Percentiles rank a stretch among this genome's conserved stretches.
These are phyloP conservation scores for Daphoenositta chrysoptera DNA, from an alignment of 2,113 vertebrate genomes.

Conservation along the genomic window DNA sequence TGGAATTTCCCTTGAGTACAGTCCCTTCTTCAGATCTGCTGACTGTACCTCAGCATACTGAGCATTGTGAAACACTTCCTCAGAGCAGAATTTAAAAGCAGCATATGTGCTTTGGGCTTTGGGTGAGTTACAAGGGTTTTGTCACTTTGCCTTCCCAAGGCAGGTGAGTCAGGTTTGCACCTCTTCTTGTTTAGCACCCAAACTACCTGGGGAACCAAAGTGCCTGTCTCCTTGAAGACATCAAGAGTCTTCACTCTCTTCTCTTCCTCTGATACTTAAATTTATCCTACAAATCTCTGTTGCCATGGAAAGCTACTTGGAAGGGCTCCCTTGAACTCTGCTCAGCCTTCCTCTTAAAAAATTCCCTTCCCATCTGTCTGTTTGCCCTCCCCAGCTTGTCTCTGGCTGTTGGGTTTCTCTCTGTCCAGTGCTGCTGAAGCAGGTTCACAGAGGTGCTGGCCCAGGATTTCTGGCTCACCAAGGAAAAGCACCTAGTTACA, in stretches of 20 bases:
- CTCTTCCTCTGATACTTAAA: neutral
- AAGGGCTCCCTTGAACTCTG: neutral
- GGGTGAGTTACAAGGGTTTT: neutral
- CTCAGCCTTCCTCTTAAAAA: neutral
- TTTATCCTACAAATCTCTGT: neutral
- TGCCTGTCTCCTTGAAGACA: neutral
- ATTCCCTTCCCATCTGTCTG: neutral
- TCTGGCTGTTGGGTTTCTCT: neutral
- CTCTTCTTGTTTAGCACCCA: neutral
- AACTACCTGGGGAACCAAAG: neutral
- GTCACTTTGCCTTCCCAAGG: neutral
- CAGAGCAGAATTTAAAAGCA: neutral
- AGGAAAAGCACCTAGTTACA: neutral
- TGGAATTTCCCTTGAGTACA: neutral
- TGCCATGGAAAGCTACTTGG: neutral
- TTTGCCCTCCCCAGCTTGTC: neutral
- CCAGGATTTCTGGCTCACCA: neutral
- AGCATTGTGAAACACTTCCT: neutral
- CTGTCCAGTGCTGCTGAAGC: neutral
- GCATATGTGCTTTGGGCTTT: neutral
- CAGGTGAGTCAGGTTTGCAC: neutral
- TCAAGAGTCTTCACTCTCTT: neutral
- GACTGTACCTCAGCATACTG: neutral
- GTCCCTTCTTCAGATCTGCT: neutral
- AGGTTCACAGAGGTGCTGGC: neutral